Conservation (phyloP, 2,888 invertebrate species). For the Nebria brevicollis region DNA sequence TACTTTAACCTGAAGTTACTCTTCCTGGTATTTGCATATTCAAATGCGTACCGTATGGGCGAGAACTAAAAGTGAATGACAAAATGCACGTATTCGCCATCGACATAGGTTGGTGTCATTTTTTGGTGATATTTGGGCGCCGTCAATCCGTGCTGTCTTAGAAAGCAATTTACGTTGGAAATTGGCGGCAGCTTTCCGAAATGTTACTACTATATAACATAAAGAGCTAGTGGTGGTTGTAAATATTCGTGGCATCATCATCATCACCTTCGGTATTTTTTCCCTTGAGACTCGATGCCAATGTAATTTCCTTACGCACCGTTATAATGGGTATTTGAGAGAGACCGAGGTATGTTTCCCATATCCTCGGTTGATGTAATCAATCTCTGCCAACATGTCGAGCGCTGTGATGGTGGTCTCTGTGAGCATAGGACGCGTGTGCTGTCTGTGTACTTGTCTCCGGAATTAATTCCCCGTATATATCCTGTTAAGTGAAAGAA, state of each 20-base stretch:
- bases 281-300: constrained; percentile 39
- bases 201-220: neutral
- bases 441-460: neutral
- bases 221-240: constrained; percentile 30
- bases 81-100: neutral
- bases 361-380: constrained; percentile 42
- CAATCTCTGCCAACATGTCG: constrained; percentile 43
- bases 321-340: constrained; percentile 46
- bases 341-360: constrained; percentile 30
- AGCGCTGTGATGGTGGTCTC: neutral
- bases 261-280: constrained; percentile 46
- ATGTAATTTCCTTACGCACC: constrained; percentile 47
- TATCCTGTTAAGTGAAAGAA: constrained; percentile 10
- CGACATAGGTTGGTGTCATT: constrained; percentile 19
- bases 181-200: constrained; percentile 39
- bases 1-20: constrained; percentile 28
- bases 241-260: constrained; percentile 45
- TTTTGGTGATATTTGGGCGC: constrained; percentile 28
- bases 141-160: constrained; percentile 46
- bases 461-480: neutral
- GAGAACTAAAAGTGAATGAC: constrained; percentile 1
- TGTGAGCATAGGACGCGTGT: neutral
- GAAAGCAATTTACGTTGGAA: constrained; percentile 47
- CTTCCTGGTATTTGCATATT: constrained; percentile 43
- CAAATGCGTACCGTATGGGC: constrained; percentile 22